phyloP scores from a whole-genome alignment of 2,888 invertebrate species.

The Drosophila affinis region DNA sequence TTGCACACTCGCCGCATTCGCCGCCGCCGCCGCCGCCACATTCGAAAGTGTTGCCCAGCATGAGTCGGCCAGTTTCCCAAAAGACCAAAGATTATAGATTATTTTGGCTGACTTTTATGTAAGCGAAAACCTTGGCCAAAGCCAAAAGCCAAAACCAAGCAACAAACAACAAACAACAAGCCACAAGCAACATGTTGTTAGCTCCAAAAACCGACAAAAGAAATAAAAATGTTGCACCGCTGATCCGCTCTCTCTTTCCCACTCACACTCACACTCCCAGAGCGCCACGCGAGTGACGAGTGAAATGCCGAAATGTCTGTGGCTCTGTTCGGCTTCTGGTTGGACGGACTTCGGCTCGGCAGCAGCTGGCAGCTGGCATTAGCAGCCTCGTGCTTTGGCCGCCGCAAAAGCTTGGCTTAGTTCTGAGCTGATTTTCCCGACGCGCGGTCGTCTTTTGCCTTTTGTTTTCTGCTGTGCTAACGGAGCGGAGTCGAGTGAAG shows the following conservation, averaged over 20 bases:
- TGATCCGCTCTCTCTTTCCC: background rate
- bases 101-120: slow-evolving; percentile 58
- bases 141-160: slow-evolving; percentile 14
- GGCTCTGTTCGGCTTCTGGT: slow-evolving; percentile 46
- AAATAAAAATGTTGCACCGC: slow-evolving; percentile 1
- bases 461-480: slow-evolving; percentile 8
- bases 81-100: slow-evolving; percentile 70
- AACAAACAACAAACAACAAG: too few species aligned
- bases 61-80: slow-evolving; percentile 54
- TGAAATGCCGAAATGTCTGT: slow-evolving; percentile 51
- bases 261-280: background rate
- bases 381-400: slow-evolving; percentile 53
- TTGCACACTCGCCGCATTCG: slow-evolving; percentile 42
- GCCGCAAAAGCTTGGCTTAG: slow-evolving; percentile 77
- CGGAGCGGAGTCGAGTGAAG: slow-evolving; percentile 3
- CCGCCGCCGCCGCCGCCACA: slow-evolving; percentile 32
- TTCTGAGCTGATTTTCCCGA: slow-evolving; percentile 82
- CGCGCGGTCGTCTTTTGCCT: slow-evolving; percentile 72
- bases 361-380: background rate
- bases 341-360: slow-evolving; percentile 28
- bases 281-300: slow-evolving; percentile 9
- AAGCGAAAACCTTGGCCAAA: slow-evolving; percentile 71
- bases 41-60: slow-evolving; percentile 66
- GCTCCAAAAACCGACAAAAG: background rate
- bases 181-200: slow-evolving; percentile 40